phyloP scores from a whole-genome alignment of 2,888 invertebrate genomes.

The Cantharis lateralis region DNA sequence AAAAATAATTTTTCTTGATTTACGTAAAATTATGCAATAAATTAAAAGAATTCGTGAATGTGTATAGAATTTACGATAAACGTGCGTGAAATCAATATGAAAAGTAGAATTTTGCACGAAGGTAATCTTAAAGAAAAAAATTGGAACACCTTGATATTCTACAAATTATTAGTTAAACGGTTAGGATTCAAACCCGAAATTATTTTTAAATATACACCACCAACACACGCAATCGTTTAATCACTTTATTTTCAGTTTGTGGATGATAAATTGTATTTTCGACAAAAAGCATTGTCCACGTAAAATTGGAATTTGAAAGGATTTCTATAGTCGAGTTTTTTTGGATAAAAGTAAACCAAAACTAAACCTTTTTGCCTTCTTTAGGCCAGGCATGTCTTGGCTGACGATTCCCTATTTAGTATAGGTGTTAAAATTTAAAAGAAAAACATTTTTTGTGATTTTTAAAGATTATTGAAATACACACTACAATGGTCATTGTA shows the following conservation, averaged over 20 bases:
- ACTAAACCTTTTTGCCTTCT: slow-evolving; percentile 16
- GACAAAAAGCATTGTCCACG: slow-evolving; percentile 21
- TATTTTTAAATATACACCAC: not conserved
- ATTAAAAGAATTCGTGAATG: not conserved
- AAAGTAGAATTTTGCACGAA: not conserved
- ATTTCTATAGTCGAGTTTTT: slow-evolving; percentile 16
- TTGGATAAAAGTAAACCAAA: slow-evolving; percentile 28
- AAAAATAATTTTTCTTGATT: no score
- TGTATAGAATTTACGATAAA: not conserved
- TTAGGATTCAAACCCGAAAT: not conserved
- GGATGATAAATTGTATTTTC: slow-evolving; percentile 29
- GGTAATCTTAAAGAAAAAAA: not conserved
- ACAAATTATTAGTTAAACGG: not conserved
- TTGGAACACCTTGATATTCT: not conserved
- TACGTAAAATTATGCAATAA: not conserved
- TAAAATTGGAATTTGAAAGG: slow-evolving; percentile 21
- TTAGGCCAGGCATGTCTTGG: slow-evolving; percentile 11
- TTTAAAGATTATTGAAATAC: slow-evolving; percentile 40
- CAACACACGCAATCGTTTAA: slow-evolving; percentile 11
- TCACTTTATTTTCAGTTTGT: slow-evolving; percentile 24
- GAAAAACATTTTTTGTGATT: slow-evolving; percentile 40
- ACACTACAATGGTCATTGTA: slow-evolving; percentile 23
- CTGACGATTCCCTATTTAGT: slow-evolving; percentile 31
- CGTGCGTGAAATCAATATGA: not conserved
- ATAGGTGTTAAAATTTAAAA: slow-evolving; percentile 37